Conservation (phyloP, 2,113 vertebrate species). For the Peromyscus californicus region DNA sequence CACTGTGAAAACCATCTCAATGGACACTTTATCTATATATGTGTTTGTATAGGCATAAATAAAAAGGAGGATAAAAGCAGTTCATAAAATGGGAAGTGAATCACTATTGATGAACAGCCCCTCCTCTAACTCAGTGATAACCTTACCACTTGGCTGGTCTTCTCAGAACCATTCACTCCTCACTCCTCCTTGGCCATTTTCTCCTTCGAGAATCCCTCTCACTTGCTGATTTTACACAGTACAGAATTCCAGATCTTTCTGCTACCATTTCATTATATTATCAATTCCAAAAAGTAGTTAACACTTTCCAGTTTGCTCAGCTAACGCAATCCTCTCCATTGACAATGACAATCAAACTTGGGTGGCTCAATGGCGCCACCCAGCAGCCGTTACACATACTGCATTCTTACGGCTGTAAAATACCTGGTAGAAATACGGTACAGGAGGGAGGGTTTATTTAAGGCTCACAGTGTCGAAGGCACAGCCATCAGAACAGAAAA, state of each 20-base stretch:
- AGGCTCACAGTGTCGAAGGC: background rate
- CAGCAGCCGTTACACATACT: background rate
- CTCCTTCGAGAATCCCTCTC: background rate
- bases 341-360: background rate
- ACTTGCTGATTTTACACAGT: background rate
- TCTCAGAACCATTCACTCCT: background rate
- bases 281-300: background rate
- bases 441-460: background rate
- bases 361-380: background rate
- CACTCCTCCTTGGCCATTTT: background rate
- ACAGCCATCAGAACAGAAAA: background rate
- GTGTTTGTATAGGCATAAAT: too few relatives aligned
- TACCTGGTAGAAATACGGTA: background rate
- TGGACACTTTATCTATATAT: background rate
- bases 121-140: background rate
- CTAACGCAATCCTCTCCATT: background rate
- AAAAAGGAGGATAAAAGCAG: background rate
- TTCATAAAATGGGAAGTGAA: background rate
- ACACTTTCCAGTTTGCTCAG: background rate
- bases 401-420: background rate
- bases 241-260: background rate
- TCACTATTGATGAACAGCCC: background rate
- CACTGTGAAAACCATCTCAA: too few relatives aligned
- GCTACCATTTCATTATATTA: background rate
- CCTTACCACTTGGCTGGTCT: background rate